Conservation (phyloP, 2,797 vertebrate species). For the Benthosema pterotum region DNA sequence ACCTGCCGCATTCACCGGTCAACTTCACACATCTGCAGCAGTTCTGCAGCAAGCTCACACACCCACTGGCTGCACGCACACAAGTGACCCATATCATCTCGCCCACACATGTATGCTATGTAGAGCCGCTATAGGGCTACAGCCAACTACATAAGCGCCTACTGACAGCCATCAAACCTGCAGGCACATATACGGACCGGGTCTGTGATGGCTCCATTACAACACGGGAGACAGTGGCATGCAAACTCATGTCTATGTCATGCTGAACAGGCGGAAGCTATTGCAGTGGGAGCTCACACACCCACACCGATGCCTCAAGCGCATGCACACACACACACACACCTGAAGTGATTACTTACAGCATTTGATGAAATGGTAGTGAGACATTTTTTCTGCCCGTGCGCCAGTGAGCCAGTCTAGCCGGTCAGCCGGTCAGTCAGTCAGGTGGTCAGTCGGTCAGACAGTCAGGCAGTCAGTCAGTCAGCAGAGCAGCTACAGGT, state of each 20-base stretch:
- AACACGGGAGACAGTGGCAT: constrained; percentile 3
- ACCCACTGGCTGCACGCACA: constrained; percentile 45
- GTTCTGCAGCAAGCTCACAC: constrained; percentile 72
- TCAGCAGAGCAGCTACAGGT: constrained; percentile 71
- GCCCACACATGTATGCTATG: too few species aligned
- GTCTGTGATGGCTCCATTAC: neutral
- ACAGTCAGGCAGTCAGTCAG: neutral
- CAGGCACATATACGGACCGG: constrained; percentile 26
- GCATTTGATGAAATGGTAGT: constrained; percentile 98
- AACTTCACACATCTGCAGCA: constrained; percentile 78
- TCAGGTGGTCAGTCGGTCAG: constrained; percentile 13
- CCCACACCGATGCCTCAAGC: constrained; percentile 10
- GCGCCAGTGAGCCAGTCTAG: constrained; percentile 41
- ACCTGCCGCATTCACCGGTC: constrained; percentile 81
- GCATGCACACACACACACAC: constrained; percentile 20
- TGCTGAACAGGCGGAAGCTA: constrained; percentile 34
- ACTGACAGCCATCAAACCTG: neutral
- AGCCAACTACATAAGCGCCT: neutral
- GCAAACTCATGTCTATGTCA: constrained; percentile 28
- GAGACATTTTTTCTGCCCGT: constrained; percentile 87
- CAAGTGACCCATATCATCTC: neutral
- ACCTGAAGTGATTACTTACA: constrained; percentile 86
- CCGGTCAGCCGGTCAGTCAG: constrained; percentile 40
- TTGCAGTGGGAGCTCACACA: constrained; percentile 24
- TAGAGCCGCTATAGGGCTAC: too few species aligned